phyloP scores from a whole-genome alignment of 2,113 vertebrate species.

The Stigmatopora nigra region DNA sequence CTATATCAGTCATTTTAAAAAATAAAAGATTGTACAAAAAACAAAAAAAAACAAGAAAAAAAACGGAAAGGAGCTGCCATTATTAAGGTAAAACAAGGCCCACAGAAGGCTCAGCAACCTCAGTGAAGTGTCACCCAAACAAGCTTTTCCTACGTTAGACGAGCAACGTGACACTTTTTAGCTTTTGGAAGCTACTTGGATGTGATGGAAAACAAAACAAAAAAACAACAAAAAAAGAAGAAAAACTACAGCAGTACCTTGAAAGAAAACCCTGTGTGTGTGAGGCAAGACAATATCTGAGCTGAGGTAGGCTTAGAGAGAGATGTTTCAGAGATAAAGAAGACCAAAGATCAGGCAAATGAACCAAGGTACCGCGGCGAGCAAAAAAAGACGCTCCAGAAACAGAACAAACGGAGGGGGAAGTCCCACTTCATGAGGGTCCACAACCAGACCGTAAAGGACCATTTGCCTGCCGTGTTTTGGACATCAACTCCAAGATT shows the following conservation, averaged over 20 bases:
- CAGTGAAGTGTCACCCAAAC: conserved; percentile 29
- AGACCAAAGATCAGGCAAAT: conserved; percentile 33
- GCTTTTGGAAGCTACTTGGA: conserved; percentile 50
- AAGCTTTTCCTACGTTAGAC: conserved; percentile 40
- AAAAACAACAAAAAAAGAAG: conserved; percentile 15
- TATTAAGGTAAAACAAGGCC: conserved; percentile 66
- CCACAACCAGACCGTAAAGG: conserved; percentile 27
- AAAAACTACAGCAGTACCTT: conserved; percentile 64
- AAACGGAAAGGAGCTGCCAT: conserved; percentile 72
- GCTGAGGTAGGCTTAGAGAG: conserved; percentile 74
- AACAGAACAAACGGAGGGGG: conserved; percentile 9
- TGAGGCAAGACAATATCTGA: conserved; percentile 62
- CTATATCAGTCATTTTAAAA: conserved; percentile 42
- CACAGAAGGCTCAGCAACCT: conserved; percentile 50
- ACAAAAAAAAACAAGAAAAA: conserved; percentile 29
- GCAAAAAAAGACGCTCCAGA: conserved; percentile 38
- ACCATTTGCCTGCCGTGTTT: conserved; percentile 18
- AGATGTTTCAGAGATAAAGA: conserved; percentile 51
- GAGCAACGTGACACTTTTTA: conserved; percentile 30
- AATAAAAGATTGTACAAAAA: conserved; percentile 36
- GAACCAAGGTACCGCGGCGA: conserved; percentile 53
- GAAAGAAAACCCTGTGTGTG: conserved; percentile 41
- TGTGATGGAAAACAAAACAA: conserved; percentile 26
- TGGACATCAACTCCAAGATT: conserved; percentile 27
- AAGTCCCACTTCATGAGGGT: conserved; percentile 50